Conservation (phyloP, 2,797 vertebrate species). For the Oreortyx pictus region DNA sequence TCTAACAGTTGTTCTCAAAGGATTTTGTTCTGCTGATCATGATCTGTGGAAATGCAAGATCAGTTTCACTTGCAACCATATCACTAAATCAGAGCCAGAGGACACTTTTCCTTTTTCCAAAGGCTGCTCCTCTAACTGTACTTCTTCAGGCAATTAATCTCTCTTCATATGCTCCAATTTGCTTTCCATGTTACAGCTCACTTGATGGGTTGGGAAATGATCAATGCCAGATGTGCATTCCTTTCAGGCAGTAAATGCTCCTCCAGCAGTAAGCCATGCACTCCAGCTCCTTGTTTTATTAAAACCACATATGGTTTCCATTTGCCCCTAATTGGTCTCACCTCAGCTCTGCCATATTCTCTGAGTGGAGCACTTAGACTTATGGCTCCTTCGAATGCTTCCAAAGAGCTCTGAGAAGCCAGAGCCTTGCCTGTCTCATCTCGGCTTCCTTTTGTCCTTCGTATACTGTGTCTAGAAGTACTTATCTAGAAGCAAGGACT, state of each 20-base stretch:
- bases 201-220: conserved; percentile 52
- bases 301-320: conserved; percentile 70
- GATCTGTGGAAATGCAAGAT: conserved; percentile 19
- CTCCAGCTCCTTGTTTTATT: conserved; percentile 59
- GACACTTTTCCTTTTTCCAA: conserved; percentile 16
- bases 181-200: conserved; percentile 50
- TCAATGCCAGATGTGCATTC: conserved; percentile 61
- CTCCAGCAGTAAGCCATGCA: conserved; percentile 36
- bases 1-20: background rate
- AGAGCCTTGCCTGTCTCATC: background rate
- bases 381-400: conserved; percentile 37
- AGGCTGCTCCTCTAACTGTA: conserved; percentile 13
- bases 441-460: background rate
- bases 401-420: conserved; percentile 33
- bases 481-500: background rate
- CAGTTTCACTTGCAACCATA: background rate
- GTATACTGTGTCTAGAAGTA: background rate
- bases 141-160: conserved; percentile 38
- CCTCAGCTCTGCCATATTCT: conserved; percentile 53
- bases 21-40: background rate
- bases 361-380: conserved; percentile 30
- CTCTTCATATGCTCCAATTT: conserved; percentile 58
- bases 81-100: conserved; percentile 33
- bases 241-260: conserved; percentile 65
- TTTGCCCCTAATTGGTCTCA: conserved; percentile 67